A percentile compares a stretch with the other conserved stretches of the same genome.
These are phyloP conservation scores for Drosophila falleni DNA, from an alignment of 2,888 invertebrate species.

Conservation along the genomic window DNA sequence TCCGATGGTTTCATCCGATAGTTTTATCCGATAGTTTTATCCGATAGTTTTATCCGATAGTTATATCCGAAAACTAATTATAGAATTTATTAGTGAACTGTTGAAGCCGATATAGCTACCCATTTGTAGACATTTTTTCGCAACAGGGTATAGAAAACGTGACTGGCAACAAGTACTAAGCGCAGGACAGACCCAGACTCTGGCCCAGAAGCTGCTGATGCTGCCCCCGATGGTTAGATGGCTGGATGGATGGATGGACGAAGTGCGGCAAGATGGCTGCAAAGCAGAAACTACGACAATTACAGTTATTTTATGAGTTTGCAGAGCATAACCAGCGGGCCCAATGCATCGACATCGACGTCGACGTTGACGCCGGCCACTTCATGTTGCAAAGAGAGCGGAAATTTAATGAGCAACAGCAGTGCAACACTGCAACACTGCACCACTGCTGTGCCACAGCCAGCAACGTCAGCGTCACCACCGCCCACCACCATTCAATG, in stretches of 20 bases:
- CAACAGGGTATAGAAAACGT: slow-evolving; percentile 48
- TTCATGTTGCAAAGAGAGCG: slow-evolving; percentile 78
- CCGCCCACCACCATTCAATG: slow-evolving; percentile 3
- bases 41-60: no score
- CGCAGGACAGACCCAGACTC: slow-evolving; percentile 3
- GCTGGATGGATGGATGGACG: slow-evolving; percentile 23
- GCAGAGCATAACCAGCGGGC: slow-evolving; percentile 73
- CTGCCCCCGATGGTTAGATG: slow-evolving; percentile 1
- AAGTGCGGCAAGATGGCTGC: slow-evolving; percentile 58
- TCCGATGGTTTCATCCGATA: no score
- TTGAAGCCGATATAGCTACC: not conserved
- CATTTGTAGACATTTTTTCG: no score
- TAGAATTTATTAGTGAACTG: not conserved
- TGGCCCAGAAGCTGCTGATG: slow-evolving; percentile 21
- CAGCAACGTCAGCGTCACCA: not conserved
- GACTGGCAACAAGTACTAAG: slow-evolving; percentile 72
- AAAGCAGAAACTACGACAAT: slow-evolving; percentile 73
- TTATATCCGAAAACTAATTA: no score
- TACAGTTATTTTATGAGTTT: slow-evolving; percentile 81
- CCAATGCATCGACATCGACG: slow-evolving; percentile 33
- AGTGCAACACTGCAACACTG: not conserved
- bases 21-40: no score
- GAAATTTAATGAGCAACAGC: slow-evolving; percentile 74
- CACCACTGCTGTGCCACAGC: no score
- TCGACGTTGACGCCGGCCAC: slow-evolving; percentile 42